These are phyloP conservation scores for Ranitomeya variabilis DNA, from an alignment of 2,113 vertebrate genomes.

Conservation along the genomic window DNA sequence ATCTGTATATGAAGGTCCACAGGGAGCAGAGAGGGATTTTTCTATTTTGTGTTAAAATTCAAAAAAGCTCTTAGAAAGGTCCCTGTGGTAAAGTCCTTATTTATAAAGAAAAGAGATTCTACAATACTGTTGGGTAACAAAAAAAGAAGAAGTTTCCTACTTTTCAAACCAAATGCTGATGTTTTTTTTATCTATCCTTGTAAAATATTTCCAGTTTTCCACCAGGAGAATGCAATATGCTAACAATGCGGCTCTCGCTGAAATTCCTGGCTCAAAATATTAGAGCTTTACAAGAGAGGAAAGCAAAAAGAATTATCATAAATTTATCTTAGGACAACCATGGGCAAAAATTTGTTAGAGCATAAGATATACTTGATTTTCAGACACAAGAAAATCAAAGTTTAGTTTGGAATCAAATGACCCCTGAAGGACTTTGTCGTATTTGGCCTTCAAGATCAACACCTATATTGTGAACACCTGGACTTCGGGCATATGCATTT, in stretches of 20 bases:
- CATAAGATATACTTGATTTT: too few relatives aligned
- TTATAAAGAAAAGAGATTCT: conserved; percentile 5
- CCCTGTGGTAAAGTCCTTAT: conserved; percentile 8
- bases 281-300: neutral
- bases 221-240: neutral
- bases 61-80: conserved; percentile 2
- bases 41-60: neutral
- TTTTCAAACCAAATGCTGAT: conserved; percentile 4
- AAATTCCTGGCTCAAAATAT: neutral
- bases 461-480: too few relatives aligned
- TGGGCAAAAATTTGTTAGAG: too few relatives aligned
- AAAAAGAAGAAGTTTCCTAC: neutral
- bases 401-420: too few relatives aligned
- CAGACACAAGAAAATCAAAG: too few relatives aligned
- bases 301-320: neutral
- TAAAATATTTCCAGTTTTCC: neutral
- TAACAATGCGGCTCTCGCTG: neutral
- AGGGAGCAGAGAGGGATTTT: neutral
- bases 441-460: too few relatives aligned
- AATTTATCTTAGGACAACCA: neutral
- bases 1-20: conserved; percentile 12
- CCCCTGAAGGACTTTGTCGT: too few relatives aligned
- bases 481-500: too few relatives aligned
- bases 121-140: neutral
- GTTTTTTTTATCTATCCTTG: neutral